phyloP scores from a whole-genome alignment of 92 coral and sea anemone species.

The Epizoanthus illoricatus region DNA sequence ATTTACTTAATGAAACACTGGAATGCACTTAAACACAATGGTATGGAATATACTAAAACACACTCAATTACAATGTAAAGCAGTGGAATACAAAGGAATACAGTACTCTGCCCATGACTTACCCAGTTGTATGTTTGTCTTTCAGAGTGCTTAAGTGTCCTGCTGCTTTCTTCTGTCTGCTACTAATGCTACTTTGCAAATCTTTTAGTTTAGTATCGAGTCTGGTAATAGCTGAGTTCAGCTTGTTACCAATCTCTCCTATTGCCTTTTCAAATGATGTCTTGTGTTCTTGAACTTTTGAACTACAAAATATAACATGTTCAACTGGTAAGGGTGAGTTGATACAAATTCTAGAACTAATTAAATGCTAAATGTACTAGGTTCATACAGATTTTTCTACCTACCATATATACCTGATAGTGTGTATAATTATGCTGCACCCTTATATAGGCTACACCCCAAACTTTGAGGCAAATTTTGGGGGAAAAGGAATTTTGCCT shows the following conservation, averaged over 20 bases:
- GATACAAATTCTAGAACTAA: background rate
- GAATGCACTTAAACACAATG: too few species aligned
- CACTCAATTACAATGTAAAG: too few species aligned
- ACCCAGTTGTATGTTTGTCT: too few species aligned
- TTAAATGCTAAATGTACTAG: background rate
- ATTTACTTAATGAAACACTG: too few species aligned
- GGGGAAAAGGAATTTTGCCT: too few species aligned
- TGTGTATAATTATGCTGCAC: too few species aligned
- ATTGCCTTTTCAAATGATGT: conserved; percentile 31
- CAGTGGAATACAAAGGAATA: background rate
- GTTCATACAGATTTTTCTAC: background rate
- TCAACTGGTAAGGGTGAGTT: too few species aligned
- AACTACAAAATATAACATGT: background rate
- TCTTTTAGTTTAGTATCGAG: conserved; percentile 9
- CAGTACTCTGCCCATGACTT: background rate
- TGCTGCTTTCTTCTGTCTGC: background rate
- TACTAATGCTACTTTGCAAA: conserved; percentile 13
- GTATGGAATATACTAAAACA: too few species aligned
- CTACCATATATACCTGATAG: too few species aligned
- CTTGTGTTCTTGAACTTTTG: conserved; percentile 31
- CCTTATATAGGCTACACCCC: too few species aligned
- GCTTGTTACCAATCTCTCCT: background rate
- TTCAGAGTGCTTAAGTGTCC: background rate
- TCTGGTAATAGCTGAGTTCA: conserved; percentile 30
- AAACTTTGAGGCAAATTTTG: too few species aligned